A percentile compares a stretch with the other conserved stretches of the same genome.
Conservation (phyloP, 2,113 vertebrate genomes). For the Odobenus rosmarus region DNA sequence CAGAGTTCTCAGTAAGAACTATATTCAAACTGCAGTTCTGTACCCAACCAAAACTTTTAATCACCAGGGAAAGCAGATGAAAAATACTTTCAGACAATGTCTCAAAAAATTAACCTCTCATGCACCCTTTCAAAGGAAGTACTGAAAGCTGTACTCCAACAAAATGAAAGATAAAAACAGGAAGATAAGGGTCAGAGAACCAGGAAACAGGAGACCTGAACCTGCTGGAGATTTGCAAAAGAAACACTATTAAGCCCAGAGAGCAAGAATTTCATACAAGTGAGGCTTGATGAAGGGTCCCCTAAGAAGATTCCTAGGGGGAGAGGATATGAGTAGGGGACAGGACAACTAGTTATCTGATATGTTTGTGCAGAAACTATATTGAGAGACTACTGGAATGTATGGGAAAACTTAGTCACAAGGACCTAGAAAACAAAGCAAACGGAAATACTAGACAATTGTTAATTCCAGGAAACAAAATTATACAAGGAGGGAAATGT, state of each 20-base stretch:
- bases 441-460: neutral
- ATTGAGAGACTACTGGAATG: neutral
- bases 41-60: constrained; percentile 7
- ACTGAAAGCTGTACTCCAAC: neutral
- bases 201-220: neutral
- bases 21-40: neutral
- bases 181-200: neutral
- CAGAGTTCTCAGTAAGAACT: neutral
- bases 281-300: neutral
- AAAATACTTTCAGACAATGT: neutral
- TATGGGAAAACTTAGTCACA: neutral
- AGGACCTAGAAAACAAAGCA: constrained; percentile 25
- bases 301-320: neutral
- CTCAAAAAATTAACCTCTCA: constrained; percentile 14
- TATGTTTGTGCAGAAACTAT: neutral
- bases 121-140: neutral
- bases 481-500: neutral
- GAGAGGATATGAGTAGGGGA: too few species aligned
- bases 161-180: constrained; percentile 36
- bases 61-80: constrained; percentile 1
- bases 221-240: neutral
- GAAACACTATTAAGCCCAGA: neutral
- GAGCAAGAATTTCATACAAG: neutral
- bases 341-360: neutral
- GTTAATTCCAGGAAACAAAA: neutral